Evolutionary conservation across 1,140 invertebrate genomes (phyloP).

Genomic region (Aleiodes sp.): DNA sequence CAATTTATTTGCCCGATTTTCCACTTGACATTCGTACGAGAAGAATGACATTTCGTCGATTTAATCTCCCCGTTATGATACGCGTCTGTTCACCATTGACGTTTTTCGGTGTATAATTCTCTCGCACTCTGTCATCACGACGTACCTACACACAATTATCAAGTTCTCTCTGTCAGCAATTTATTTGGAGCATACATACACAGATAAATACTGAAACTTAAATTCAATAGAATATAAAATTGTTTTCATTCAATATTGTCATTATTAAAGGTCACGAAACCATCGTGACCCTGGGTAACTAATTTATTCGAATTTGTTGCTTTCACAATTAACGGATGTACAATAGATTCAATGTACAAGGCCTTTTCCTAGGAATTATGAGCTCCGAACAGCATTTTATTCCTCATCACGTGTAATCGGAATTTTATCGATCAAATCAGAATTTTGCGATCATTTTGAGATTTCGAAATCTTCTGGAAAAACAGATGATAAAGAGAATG

Average conservation of each 20-base stretch:
- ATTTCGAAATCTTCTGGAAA: too few species aligned
- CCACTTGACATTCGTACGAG: slow-evolving; percentile 55
- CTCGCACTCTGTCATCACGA: not conserved
- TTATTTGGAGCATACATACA: not conserved
- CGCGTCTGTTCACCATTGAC: slow-evolving; percentile 34
- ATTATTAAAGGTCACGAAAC: not conserved
- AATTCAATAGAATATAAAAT: not conserved
- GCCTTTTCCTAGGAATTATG: too few species aligned
- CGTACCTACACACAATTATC: slow-evolving; percentile 14
- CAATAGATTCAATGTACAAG: too few species aligned
- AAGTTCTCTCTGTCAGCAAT: not conserved
- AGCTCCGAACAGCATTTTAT: too few species aligned
- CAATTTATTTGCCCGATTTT: slow-evolving; percentile 55
- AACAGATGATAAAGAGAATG: too few species aligned
- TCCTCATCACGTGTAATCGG: too few species aligned
- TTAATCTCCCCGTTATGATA: slow-evolving; percentile 27
- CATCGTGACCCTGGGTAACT: not conserved
- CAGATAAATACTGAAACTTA: not conserved
- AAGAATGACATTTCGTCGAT: slow-evolving; percentile 35
- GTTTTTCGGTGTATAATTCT: slow-evolving; percentile 3
- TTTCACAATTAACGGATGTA: too few species aligned
- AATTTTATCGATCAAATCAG: too few species aligned
- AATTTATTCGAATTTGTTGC: not conserved
- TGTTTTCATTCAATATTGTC: slow-evolving; percentile 1
- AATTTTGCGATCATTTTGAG: too few species aligned